Evolutionary conservation across 2,113 vertebrate species (phyloP), one percentile per base, ranked within the genome.

Genomic region (Suricata suricatta): DNA sequence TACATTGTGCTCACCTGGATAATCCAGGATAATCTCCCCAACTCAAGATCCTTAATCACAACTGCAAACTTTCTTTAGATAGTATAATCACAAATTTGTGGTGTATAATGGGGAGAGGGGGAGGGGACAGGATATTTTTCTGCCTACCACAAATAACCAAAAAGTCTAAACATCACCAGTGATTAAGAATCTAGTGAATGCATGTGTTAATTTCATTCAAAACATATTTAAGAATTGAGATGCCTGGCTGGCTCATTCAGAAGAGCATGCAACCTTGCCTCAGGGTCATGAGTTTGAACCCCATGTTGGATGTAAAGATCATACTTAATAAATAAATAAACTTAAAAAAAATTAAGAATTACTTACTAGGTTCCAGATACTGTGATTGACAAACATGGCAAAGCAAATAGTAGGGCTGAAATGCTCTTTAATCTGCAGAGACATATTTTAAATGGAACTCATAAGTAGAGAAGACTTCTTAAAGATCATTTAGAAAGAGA

Each of bases 281-380:
- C 1, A 2, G 41, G 41, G 44, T 47, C 41, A 10, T 44, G 41
- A 76, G 25, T 76, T 76, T 27, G 3, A 76, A 12, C 27, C 74
- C 74, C 27, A 31, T 3, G 1, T 38, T 17, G 3, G 27, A 27
- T 47, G 9, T 76, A 29, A 47, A 76, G 38, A 76, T 29, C 27
- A 44, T 60, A 57, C 6, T 23, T 57, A 77, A 77, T 47, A 76
- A 76, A 77, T 17, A 31, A 76, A 76, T 31, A 77, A 77, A 47
- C 27, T 29, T 74, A 77, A 95, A 69, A 95, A 69, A 84, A 71
- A 35, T 93, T 93, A 86, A 5, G 86, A 83, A 71, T 35, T 71
- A 76, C 7, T 60, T 66, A 79, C 13, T 50, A 68, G 33, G 31
- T 89, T 64, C 10, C 15, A 93, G 12, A 71, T 82, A 64, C 14